Conservation (phyloP, 2,113 vertebrate species). For the Ammodytes marinus region DNA sequence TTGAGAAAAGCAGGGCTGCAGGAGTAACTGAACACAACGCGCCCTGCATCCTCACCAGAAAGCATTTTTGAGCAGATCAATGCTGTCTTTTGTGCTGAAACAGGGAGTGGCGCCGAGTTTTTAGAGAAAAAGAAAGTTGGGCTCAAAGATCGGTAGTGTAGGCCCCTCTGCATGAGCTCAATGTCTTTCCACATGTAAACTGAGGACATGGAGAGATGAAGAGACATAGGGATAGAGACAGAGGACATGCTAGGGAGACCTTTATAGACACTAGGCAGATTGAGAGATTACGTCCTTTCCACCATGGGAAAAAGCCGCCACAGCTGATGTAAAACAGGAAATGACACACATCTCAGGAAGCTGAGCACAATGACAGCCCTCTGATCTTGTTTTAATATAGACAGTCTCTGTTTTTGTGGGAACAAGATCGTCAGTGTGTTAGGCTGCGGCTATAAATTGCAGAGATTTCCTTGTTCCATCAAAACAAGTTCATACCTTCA, state of each 20-base stretch:
- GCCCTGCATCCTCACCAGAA: slow-evolving; percentile 20
- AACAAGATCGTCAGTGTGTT: slow-evolving; percentile 69
- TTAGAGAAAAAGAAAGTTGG: slow-evolving; percentile 8
- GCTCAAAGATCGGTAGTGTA: neutral
- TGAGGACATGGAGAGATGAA: slow-evolving; percentile 10
- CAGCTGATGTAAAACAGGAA: slow-evolving; percentile 69
- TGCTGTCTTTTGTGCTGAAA: slow-evolving; percentile 64
- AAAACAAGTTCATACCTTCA: slow-evolving; percentile 66
- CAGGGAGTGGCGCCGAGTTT: neutral
- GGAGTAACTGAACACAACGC: slow-evolving; percentile 21
- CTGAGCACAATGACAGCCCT: slow-evolving; percentile 76
- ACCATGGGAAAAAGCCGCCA: slow-evolving; percentile 65
- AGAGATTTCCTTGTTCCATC: slow-evolving; percentile 68
- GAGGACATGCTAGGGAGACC: neutral
- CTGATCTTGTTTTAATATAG: slow-evolving; percentile 74
- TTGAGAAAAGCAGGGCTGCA: slow-evolving; percentile 17
- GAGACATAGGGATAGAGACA: neutral
- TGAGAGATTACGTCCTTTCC: slow-evolving; percentile 27
- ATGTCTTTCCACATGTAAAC: neutral
- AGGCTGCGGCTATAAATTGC: slow-evolving; percentile 66
- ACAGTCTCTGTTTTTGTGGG: slow-evolving; percentile 65
- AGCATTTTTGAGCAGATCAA: slow-evolving; percentile 58
- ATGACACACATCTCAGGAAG: slow-evolving; percentile 76
- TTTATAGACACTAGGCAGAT: slow-evolving; percentile 34
- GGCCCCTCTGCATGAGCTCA: slow-evolving; percentile 25